Base-by-base conservation (phyloP, 2,113 vertebrate species). In the Elgaria multicarinata region DNA sequence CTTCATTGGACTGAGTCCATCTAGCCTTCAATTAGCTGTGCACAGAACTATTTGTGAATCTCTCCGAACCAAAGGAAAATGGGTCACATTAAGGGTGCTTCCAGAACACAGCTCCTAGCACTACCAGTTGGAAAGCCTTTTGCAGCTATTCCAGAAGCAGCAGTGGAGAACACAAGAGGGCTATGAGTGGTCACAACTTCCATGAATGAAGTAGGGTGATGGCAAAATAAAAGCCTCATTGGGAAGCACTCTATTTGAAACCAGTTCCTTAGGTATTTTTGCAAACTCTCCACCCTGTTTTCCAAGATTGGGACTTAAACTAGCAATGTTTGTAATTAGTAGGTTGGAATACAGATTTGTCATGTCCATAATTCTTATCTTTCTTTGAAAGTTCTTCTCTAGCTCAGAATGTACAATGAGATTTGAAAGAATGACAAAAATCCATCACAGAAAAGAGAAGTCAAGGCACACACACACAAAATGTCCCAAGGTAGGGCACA, bases 41-140 rank as follows among this genome's bases (percentile, higher is more conserved):
- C n/a, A 77, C 31, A 78, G 24, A 66, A 77, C 72, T 87, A 76
- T 89, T 69, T 77, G 44, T 78, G 80, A 84, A 75, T 67, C 14
- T 89, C 58, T 22, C 5, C 50, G 33, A 4, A 20, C 58, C 22
- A 50, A 79, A 50, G 42, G 50, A 58, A 50, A 87, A 85, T 55
- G 69, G 33, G 13, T 39, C 22, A 26, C n/a, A 74, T 55, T 50
- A 66, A 62, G 58, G 58, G 16, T 62, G 58, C 58, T 62, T 62
- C 58, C 58, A 62, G 58, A 62, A 4, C 3, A 62, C 18, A 20
- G 58, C 18, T 62, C 58, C 3, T 18, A 62, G 58, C 58, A 62
- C 58, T 22, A 62, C 58, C 58, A 2, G 5, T 62, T 62, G 18
- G 58, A 62, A 62, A 20, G 58, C 58, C 20, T 20, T 62, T 62